Conservation (phyloP, 2,797 vertebrate genomes). For the Tangara arthus region DNA sequence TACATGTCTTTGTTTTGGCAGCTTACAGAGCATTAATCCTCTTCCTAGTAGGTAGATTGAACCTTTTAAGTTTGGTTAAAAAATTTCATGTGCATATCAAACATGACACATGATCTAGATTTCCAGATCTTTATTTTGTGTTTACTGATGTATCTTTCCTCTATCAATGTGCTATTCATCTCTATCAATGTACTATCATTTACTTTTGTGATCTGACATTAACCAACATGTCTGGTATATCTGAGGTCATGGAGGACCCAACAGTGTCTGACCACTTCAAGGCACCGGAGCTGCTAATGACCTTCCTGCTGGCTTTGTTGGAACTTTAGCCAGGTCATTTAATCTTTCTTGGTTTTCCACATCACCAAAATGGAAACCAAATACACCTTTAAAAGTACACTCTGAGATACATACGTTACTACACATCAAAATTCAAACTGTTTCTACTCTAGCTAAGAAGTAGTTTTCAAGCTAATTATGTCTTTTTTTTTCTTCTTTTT, state of each 20-base stretch:
- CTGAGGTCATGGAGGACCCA: background rate
- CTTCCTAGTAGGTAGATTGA: background rate
- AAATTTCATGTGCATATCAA: background rate
- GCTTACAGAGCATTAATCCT: background rate
- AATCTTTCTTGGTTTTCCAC: background rate
- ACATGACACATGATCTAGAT: background rate
- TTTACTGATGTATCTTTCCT: background rate
- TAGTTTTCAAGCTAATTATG: conserved; percentile 30
- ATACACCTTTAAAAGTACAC: background rate
- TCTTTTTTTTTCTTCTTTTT: background rate
- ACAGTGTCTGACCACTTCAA: background rate
- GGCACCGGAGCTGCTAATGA: background rate
- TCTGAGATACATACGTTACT: background rate
- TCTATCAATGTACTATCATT: background rate
- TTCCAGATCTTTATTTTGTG: background rate
- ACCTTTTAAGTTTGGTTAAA: background rate
- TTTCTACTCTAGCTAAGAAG: conserved; percentile 2
- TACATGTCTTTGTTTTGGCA: background rate
- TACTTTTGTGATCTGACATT: background rate
- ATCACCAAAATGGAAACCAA: background rate
- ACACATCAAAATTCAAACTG: background rate
- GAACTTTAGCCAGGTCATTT: background rate
- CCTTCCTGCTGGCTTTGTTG: background rate
- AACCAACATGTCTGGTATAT: background rate
- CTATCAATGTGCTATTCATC: background rate